A percentile compares a stretch with the other conserved stretches of the same genome.
Evolutionary conservation across 2,113 vertebrate species (phyloP).

Genomic region (Vulpes vulpes): DNA sequence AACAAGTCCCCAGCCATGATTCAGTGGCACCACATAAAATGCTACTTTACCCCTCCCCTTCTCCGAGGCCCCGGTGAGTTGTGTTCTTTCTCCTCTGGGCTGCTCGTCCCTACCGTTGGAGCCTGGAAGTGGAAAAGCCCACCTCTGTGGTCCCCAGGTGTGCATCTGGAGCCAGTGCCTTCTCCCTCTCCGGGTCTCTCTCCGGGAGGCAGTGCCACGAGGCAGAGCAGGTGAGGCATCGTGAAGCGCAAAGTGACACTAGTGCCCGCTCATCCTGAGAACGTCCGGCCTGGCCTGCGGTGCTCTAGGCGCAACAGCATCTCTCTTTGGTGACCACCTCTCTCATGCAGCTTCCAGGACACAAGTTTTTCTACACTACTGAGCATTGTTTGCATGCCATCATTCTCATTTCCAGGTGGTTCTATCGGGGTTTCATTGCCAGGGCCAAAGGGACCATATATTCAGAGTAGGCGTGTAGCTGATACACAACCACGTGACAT

Average conservation of each 20-base stretch:
- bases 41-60: too few species aligned
- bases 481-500: too few species aligned
- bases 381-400: not conserved
- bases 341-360: not conserved
- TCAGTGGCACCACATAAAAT: not conserved
- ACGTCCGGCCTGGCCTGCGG: rapidly evolving
- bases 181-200: not conserved
- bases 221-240: not conserved
- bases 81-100: not conserved
- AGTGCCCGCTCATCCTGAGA: not conserved
- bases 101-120: too few species aligned
- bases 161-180: rapidly evolving
- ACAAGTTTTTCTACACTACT: rapidly evolving
- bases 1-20: not conserved
- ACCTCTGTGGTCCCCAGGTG: rapidly evolving
- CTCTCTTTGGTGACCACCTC: not conserved
- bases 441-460: not conserved
- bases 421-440: not conserved
- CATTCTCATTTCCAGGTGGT: not conserved
- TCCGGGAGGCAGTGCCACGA: not conserved
- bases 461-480: not conserved
- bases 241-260: not conserved
- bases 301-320: rapidly evolving
- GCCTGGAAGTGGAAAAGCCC: too few species aligned
- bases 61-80: not conserved